phyloP scores from a whole-genome alignment of 2,797 vertebrate genomes.

The Macropodus opercularis region DNA sequence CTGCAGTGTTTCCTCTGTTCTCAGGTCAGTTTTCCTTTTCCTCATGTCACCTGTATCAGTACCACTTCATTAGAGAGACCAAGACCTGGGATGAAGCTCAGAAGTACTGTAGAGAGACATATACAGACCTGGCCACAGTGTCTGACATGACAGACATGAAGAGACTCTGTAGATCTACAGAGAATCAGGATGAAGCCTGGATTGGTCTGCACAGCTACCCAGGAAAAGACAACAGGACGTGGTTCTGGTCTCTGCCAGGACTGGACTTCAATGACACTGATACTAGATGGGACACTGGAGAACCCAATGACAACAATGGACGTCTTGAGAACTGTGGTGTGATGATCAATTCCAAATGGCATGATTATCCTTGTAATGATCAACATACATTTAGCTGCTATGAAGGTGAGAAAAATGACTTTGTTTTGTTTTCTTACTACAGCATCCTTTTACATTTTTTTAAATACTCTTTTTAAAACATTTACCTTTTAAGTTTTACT shows the following conservation, averaged over 20 bases:
- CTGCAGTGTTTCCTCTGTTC: neutral
- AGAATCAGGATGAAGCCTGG: conserved; percentile 10
- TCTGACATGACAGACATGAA: neutral
- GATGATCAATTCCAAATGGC: accelerated
- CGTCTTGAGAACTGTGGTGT: neutral
- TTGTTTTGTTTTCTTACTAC: too few relatives aligned
- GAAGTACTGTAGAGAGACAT: neutral
- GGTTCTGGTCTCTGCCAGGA: too few relatives aligned
- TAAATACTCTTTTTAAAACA: too few relatives aligned
- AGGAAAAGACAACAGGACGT: too few relatives aligned
- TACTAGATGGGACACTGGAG: accelerated
- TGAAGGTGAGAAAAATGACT: too few relatives aligned
- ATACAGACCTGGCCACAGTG: conserved; percentile 47
- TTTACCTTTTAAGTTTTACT: too few relatives aligned
- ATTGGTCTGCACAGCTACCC: conserved; percentile 24
- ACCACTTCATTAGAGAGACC: accelerated
- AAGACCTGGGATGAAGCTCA: conserved; percentile 33
- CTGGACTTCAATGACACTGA: neutral
- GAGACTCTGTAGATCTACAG: neutral
- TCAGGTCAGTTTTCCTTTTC: conserved; percentile 11
- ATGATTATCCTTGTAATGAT: accelerated
- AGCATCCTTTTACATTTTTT: too few relatives aligned
- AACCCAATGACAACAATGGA: neutral
- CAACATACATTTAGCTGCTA: too few relatives aligned
- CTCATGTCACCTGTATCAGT: neutral